Evolutionary conservation across 1,140 invertebrate genomes (phyloP).

Genomic region (Nomia melanderi): DNA sequence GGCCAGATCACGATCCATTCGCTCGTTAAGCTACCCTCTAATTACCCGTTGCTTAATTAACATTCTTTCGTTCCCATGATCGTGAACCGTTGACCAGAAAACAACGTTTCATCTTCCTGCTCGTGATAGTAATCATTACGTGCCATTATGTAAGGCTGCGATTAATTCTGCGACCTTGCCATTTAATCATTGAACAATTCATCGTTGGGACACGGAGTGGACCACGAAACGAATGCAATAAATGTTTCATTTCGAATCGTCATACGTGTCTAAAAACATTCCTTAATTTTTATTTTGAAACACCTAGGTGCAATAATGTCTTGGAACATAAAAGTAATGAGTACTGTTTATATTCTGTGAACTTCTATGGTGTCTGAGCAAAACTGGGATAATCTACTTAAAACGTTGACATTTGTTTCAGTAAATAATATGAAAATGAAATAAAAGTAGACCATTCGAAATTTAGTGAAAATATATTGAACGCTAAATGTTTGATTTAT

Average conservation of each 20-base stretch:
- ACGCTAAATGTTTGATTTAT: too few species aligned
- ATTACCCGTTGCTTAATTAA: conserved; percentile 37
- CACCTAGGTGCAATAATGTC: too few species aligned
- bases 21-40: conserved; percentile 5
- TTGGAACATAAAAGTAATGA: too few species aligned
- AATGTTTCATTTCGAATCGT: not conserved
- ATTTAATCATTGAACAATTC: conserved; percentile 69
- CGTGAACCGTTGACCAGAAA: conserved; percentile 22
- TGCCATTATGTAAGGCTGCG: conserved; percentile 67
- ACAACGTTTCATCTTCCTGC: conserved; percentile 18
- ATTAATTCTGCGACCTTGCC: conserved; percentile 71
- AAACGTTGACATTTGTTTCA: too few species aligned
- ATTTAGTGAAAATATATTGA: too few species aligned
- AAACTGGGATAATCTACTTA: too few species aligned
- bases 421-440: too few species aligned
- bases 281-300: too few species aligned
- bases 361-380: too few species aligned
- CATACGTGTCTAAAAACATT: too few species aligned
- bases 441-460: too few species aligned
- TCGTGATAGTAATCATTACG: conserved; percentile 50
- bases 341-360: too few species aligned
- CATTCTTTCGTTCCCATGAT: conserved; percentile 40
- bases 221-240: conserved; percentile 43
- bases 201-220: conserved; percentile 22
- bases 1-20: not conserved